Evolutionary conservation across 2,888 invertebrate species (phyloP).

Genomic region (Diarsia dahlii): DNA sequence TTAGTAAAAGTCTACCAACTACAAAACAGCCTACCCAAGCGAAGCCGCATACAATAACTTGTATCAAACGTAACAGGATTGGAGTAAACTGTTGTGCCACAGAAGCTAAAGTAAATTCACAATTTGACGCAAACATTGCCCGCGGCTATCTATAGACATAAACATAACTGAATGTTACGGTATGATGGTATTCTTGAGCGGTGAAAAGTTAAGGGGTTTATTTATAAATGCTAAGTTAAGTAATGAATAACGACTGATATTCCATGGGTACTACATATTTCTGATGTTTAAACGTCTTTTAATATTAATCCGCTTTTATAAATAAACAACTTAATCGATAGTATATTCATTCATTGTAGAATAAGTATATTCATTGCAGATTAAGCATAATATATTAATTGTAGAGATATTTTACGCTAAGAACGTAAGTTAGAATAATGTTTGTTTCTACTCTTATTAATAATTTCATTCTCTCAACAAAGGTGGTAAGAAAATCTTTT

Average conservation of each 20-base stretch:
- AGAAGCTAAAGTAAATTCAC: constrained; percentile 59
- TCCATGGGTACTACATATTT: neutral
- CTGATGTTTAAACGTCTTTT: neutral
- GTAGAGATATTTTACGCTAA: neutral
- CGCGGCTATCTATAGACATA: constrained; percentile 31
- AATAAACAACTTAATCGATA: neutral
- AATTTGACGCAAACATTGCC: constrained; percentile 56
- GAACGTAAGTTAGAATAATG: neutral
- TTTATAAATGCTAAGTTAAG: neutral
- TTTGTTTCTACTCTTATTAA: neutral
- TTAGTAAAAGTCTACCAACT: neutral
- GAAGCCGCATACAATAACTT: constrained; percentile 19
- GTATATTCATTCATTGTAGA: neutral
- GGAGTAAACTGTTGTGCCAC: constrained; percentile 43
- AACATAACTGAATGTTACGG: constrained; percentile 23
- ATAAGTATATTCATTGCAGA: neutral
- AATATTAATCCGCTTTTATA: neutral
- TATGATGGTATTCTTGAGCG: constrained; percentile 14
- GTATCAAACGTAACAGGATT: constrained; percentile 31
- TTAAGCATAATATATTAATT: too few relatives aligned
- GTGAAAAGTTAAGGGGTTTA: neutral
- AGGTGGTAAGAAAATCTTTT: neutral
- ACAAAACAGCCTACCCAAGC: constrained; percentile 7
- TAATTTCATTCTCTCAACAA: neutral
- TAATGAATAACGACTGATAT: neutral